A percentile compares a stretch with the other conserved stretches of the same genome.
phyloP scores from a whole-genome alignment of 1,140 invertebrate genomes.

The Seison nebaliae region DNA sequence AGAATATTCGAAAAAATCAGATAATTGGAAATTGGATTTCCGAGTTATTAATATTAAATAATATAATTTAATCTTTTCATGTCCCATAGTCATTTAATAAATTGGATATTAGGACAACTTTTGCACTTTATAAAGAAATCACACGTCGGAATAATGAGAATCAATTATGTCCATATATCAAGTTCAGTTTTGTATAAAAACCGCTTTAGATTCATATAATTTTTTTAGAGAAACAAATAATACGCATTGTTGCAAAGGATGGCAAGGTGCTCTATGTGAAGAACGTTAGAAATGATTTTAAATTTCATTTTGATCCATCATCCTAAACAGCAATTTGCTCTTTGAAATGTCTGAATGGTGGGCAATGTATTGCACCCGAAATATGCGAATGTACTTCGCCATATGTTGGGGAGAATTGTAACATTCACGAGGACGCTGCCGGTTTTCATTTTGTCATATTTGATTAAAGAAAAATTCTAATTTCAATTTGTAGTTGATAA shows the following conservation, averaged over 20 bases:
- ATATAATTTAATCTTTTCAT: neutral
- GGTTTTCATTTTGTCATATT: no score
- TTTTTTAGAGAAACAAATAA: neutral
- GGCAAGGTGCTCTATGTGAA: slow-evolving; percentile 3
- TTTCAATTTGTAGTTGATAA: no score
- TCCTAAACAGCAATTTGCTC: neutral
- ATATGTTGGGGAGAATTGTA: neutral
- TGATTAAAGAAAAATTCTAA: no score
- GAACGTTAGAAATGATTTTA: neutral
- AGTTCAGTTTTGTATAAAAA: neutral
- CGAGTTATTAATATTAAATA: neutral
- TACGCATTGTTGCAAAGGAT: slow-evolving; percentile 6
- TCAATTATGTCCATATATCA: slow-evolving; percentile 7
- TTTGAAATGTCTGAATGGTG: neutral
- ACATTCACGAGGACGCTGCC: no score
- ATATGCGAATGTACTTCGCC: neutral
- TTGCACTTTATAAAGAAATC: slow-evolving; percentile 4
- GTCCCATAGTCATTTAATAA: neutral
- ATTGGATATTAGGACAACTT: slow-evolving; percentile 2
- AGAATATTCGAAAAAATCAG: slow-evolving; percentile 3
- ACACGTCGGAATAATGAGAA: neutral
- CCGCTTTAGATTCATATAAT: neutral
- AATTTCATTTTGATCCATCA: neutral
- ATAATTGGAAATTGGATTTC: slow-evolving; percentile 13
- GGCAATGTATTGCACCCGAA: neutral